These are phyloP conservation scores for Leptobrachium leishanense DNA, from an alignment of 2,113 vertebrate species.

Conservation along the genomic window DNA sequence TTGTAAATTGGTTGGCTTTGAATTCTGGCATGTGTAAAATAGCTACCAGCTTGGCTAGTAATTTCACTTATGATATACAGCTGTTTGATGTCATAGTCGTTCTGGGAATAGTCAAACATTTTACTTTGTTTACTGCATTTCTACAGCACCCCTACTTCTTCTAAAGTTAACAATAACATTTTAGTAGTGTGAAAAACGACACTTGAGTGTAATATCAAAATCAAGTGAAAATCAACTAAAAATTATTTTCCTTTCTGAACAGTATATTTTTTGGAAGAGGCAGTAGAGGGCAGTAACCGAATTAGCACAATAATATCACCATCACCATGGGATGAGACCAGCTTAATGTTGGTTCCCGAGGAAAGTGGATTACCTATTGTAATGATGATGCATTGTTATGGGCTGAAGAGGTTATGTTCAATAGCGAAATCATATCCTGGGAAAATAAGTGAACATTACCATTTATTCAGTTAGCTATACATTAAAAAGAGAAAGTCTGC, in stretches of 20 bases:
- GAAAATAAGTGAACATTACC: background rate
- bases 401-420: background rate
- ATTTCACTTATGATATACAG: slow-evolving; percentile 35
- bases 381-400: background rate
- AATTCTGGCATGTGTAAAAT: slow-evolving; percentile 28
- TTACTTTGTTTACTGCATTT: background rate
- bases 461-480: background rate
- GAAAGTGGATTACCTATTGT: background rate
- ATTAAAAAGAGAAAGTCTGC: background rate
- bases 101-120: slow-evolving; percentile 4
- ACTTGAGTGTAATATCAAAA: background rate
- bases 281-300: background rate
- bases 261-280: background rate
- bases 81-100: slow-evolving; percentile 21
- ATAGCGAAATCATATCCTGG: background rate
- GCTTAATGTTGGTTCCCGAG: background rate
- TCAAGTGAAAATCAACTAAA: background rate
- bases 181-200: background rate
- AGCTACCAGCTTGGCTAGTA: slow-evolving; percentile 37
- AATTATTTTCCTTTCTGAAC: background rate
- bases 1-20: slow-evolving; percentile 21
- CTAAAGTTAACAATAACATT: background rate
- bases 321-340: background rate
- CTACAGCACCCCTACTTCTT: background rate
- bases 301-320: background rate